A percentile compares a stretch with the other conserved stretches of the same genome.
Evolutionary conservation across 2,113 vertebrate species (phyloP).

Genomic region (Psephotus haematonotus): DNA sequence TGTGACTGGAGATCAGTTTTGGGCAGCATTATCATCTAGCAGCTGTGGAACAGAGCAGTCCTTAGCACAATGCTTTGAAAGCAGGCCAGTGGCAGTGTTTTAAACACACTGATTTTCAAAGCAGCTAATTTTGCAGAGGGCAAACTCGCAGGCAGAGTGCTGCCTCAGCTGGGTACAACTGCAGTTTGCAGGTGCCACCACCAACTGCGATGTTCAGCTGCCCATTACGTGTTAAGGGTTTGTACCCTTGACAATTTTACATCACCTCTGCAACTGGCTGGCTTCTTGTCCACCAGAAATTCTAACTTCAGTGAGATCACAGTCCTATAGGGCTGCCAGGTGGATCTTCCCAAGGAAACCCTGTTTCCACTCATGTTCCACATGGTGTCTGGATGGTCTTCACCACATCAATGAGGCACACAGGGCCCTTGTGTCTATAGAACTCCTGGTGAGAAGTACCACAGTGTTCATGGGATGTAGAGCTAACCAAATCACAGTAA

Average conservation of each 20-base stretch:
- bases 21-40: not conserved
- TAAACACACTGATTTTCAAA: not conserved
- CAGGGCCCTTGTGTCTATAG: not conserved
- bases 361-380: not conserved
- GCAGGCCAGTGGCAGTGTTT: not conserved
- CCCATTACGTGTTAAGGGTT: not conserved
- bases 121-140: not conserved
- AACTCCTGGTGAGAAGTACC: not conserved
- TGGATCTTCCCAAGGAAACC: not conserved
- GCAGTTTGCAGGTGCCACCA: not conserved
- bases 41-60: not conserved
- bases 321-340: not conserved
- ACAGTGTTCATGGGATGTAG: not conserved
- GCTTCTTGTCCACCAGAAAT: not conserved
- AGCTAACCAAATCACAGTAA: not conserved
- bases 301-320: not conserved
- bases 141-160: not conserved
- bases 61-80: not conserved
- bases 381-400: not conserved
- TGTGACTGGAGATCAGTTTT: not conserved
- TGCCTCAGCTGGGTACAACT: not conserved
- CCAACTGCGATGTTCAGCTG: not conserved
- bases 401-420: rapidly evolving
- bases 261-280: not conserved
- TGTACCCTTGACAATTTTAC: not conserved